phyloP scores from a whole-genome alignment of 2,113 vertebrate genomes.

The Elaphurus davidianus region DNA sequence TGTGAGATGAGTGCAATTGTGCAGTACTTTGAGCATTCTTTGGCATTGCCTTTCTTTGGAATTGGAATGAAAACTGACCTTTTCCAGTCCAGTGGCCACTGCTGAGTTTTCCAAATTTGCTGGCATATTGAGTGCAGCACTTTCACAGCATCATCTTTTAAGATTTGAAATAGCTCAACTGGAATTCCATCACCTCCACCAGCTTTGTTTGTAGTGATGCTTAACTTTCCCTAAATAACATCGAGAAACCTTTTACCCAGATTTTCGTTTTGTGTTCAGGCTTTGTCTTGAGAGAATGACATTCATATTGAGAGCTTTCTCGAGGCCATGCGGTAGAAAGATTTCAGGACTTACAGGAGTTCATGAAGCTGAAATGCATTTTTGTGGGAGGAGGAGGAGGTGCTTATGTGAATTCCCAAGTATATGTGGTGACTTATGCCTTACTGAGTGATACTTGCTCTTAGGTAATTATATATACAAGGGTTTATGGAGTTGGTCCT shows the following conservation, averaged over 20 bases:
- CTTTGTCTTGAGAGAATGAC: background rate
- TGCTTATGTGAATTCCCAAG: background rate
- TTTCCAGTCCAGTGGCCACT: background rate
- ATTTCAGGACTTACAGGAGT: background rate
- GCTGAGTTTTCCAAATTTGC: background rate
- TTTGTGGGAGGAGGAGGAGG: background rate
- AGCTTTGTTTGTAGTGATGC: background rate
- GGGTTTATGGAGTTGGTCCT: background rate
- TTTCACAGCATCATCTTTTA: background rate
- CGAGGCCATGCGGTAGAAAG: background rate
- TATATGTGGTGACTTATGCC: background rate
- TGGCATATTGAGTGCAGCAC: background rate
- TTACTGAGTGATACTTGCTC: background rate
- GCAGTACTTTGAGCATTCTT: background rate
- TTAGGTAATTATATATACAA: slow-evolving; percentile 8
- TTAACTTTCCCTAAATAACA: background rate
- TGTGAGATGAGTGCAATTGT: background rate
- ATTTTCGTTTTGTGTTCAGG: background rate
- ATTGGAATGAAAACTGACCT: background rate
- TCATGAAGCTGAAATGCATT: background rate
- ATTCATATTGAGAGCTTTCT: background rate
- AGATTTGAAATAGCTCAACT: background rate
- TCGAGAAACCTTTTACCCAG: background rate
- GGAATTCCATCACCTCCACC: background rate
- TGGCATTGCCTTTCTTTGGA: background rate